Percentiles rank a stretch among this genome's conserved stretches.
phyloP scores from a whole-genome alignment of 2,888 invertebrate genomes.

The Steinernema scapterisci region DNA sequence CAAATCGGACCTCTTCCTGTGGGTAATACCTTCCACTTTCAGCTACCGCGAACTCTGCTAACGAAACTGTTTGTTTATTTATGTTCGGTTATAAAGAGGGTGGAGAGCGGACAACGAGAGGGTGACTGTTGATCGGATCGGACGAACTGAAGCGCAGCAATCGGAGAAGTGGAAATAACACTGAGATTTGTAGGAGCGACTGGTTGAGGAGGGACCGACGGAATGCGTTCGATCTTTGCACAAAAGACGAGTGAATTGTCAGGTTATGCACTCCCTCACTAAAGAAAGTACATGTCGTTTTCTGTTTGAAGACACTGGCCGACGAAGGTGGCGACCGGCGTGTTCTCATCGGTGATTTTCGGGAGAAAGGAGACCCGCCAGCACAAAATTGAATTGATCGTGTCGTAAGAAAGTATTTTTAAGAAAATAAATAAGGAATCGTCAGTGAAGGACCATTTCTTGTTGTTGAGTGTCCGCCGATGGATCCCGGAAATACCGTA shows the following conservation, averaged over 20 bases:
- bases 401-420: too few relatives aligned
- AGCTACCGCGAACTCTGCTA: too few relatives aligned
- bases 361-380: too few relatives aligned
- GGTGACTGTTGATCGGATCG: conserved; percentile 12
- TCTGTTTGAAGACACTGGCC: not conserved
- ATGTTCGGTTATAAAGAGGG: not conserved
- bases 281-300: not conserved
- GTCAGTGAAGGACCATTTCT: too few relatives aligned
- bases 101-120: too few relatives aligned
- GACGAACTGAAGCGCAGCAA: not conserved
- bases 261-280: not conserved
- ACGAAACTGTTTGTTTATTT: conserved; percentile 10
- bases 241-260: not conserved
- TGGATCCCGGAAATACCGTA: too few relatives aligned
- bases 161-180: not conserved
- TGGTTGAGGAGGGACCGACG: not conserved
- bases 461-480: too few relatives aligned
- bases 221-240: not conserved
- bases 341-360: too few relatives aligned
- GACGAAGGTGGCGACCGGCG: too few relatives aligned
- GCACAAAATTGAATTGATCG: too few relatives aligned
- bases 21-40: too few relatives aligned
- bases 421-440: too few relatives aligned
- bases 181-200: not conserved
- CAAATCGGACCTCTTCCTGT: not conserved